Evolutionary conservation across 2,888 invertebrate genomes (phyloP), one percentile per base, ranked within the genome.

Genomic region (Mayetiola destructor): DNA sequence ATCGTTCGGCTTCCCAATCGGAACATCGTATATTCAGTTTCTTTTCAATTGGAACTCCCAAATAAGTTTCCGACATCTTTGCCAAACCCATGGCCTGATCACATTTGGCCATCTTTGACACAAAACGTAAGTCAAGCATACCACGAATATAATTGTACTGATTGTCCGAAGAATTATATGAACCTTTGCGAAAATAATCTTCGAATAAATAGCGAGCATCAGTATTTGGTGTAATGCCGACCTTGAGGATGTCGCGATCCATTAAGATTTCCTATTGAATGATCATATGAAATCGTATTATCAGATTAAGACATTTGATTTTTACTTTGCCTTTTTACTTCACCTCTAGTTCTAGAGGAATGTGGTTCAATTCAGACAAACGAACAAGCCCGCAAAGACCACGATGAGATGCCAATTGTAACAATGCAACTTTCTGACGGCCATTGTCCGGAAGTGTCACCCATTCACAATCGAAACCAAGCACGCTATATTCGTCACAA

Each of bases 401-500:
- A 64, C 80, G 77, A 60, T 72, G 72, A 0, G 85, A 80, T 2
- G 87, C 82, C 1, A 89, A 69, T 69, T 89, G 89, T 2, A 89
- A 66, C 5, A 88, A 66, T 0, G 87, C 82, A 12, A 86, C 79
- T 0, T 83, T 81, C 1, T 75, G 73, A 6, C 79, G 70, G 52
- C 68, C 71, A 2, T 4, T n/a, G 0, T 79, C 79, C n/a, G 76
- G 74, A 1, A 73, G 71, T 0, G 80, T 80, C 1, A 84, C 82
- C 88, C 88, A 88, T 70, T 88, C 88, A 68, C 88, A 88, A 66
- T 88, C 88, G 66, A 88, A 81, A 6, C 88, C 88, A 35, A 88
- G 66, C 0, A 83, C 79, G 64, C 68, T 69, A 42, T 76, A 70
- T 10, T 66, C 60, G 32, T 61, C 59, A 55, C 68, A 66, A 64